phyloP scores from a whole-genome alignment of 2,113 vertebrate species.

The Edolisoma coerulescens region DNA sequence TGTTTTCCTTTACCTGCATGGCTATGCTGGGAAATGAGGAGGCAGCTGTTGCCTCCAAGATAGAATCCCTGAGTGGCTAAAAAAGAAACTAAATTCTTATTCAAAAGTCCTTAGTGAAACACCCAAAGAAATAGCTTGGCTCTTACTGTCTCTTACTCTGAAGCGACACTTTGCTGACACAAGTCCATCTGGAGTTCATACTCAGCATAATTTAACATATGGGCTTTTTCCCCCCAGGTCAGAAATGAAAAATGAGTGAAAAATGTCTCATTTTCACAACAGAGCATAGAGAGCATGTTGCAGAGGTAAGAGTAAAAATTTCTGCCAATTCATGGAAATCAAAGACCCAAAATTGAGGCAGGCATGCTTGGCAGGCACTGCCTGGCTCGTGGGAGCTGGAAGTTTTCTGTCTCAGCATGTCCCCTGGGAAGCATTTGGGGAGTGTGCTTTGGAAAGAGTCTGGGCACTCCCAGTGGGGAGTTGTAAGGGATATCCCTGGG shows the following conservation, averaged over 20 bases:
- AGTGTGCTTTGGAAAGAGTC: neutral
- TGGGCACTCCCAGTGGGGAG: neutral
- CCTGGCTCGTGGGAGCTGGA: neutral
- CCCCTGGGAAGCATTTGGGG: neutral
- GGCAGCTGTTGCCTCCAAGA: neutral
- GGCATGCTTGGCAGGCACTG: neutral
- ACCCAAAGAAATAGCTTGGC: neutral
- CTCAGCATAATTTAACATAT: neutral
- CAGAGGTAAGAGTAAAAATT: slow-evolving; percentile 6
- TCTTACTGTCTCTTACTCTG: neutral
- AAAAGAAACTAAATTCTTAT: neutral
- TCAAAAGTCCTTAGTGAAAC: neutral
- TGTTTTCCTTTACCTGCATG: neutral
- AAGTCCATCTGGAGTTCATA: neutral
- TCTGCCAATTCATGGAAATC: neutral
- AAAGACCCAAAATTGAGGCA: neutral
- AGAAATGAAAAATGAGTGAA: neutral
- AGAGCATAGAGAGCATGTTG: neutral
- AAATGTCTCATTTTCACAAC: neutral
- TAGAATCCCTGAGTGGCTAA: neutral
- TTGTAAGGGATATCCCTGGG: neutral
- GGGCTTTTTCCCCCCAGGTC: neutral
- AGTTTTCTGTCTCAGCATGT: neutral
- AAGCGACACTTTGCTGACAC: neutral
- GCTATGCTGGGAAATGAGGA: neutral